phyloP scores from a whole-genome alignment of 2,113 vertebrate genomes.

The Geococcyx californianus region DNA sequence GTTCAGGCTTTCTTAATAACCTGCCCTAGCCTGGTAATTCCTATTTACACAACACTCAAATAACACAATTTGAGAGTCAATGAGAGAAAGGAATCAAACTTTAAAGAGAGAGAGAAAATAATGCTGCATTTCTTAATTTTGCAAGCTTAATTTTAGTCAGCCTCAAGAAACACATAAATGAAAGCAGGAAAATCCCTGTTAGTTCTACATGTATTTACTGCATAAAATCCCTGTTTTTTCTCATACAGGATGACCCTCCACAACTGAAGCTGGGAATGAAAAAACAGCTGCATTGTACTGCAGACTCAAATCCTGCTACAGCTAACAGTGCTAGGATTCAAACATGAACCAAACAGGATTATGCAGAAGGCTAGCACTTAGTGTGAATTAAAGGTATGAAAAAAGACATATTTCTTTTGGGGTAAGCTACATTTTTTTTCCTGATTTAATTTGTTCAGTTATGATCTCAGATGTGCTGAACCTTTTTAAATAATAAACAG shows the following conservation, averaged over 20 bases:
- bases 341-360: constrained; percentile 41
- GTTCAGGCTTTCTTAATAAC: neutral
- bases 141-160: neutral
- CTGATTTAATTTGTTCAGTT: neutral
- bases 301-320: constrained; percentile 65
- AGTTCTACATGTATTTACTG: constrained; percentile 23
- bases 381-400: constrained; percentile 16
- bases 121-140: neutral
- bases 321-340: constrained; percentile 43
- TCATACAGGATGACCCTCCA: constrained; percentile 49
- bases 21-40: neutral
- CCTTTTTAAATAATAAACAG: neutral
- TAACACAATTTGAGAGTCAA: neutral
- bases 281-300: constrained; percentile 80
- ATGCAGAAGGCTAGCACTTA: neutral
- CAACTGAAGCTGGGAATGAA: constrained; percentile 40
- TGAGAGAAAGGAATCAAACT: neutral
- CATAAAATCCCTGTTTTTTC: constrained; percentile 5
- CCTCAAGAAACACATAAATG: neutral
- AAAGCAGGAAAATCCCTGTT: neutral
- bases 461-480: neutral
- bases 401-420: neutral
- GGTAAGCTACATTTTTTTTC: constrained; percentile 9
- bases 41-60: neutral
- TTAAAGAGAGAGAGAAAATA: neutral